phyloP scores from a whole-genome alignment of 1,140 invertebrate genomes.

The Meloidogyne chitwoodi region DNA sequence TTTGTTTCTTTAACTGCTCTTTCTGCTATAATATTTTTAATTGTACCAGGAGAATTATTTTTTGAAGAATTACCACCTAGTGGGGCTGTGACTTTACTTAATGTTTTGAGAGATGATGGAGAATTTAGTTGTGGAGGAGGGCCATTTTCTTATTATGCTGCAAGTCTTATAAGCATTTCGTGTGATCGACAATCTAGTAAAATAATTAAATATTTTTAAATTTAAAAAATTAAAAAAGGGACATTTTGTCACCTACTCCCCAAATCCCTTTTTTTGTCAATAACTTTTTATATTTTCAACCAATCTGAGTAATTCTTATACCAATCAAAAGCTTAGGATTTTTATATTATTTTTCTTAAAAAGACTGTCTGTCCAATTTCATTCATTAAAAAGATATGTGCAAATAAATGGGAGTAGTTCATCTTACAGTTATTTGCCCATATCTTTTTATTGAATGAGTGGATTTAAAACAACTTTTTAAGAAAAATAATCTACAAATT shows the following conservation, averaged over 20 bases:
- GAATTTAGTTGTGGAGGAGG: constrained; percentile 32
- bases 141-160: constrained; percentile 25
- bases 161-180: constrained; percentile 19
- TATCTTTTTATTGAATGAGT: background rate
- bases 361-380: background rate
- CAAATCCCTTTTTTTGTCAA: background rate
- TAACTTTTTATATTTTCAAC: background rate
- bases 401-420: background rate
- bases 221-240: background rate
- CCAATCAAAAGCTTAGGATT: background rate
- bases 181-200: constrained; percentile 26
- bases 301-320: background rate
- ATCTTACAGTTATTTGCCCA: too few species aligned
- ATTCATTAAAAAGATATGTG: background rate
- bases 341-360: background rate
- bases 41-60: constrained; percentile 1
- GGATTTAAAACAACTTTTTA: background rate
- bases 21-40: constrained; percentile 7
- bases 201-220: background rate
- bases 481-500: background rate
- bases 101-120: background rate
- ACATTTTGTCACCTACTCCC: background rate
- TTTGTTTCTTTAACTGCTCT: constrained; percentile 12
- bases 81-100: background rate
- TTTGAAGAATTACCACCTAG: background rate